Evolutionary conservation across 2,113 vertebrate genomes (phyloP), one percentile per base, ranked within the genome.

Genomic region (Rhegmatorhina hoffmannsi): DNA sequence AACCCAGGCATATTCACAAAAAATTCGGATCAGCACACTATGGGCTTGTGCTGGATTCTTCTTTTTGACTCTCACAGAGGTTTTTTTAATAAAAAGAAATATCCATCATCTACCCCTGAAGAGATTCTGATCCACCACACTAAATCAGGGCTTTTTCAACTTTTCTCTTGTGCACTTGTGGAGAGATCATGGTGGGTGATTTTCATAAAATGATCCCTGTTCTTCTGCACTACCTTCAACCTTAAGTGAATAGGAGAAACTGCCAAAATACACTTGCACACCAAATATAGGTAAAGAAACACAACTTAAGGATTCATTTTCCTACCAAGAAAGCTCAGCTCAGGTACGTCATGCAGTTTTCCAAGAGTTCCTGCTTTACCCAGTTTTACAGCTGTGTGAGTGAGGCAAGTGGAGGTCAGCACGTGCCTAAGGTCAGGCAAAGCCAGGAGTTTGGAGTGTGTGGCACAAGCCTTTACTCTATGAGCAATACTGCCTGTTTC

Each of bases 171-270:
- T 2, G 1, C 6, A 6, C 13, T 20, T 29, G 3, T 20, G 11
- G 64, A 75, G n/a, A 78, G 15, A 9, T 18, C 29, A 8, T 66
- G 20, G 19, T 44, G 25, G 9, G 31, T 40, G 36, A 25, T 66
- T 75, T 74, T 62, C 6, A 6, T 14, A 7, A 0, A 0, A 33
- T 23, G 36, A 44, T 43, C 17, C 29, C 21, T 1, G 1, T 33
- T 77, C 11, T 68, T 76, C 52, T 70, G 8, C 3, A 17, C 36
- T 89, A 38, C 12, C 4, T 47, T 90, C 34, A 56, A 31, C 38
- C 24, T 90, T 59, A 78, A 86, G 53, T 0, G 1, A 58, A 47
- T 24, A 29, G 23, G 25, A 67, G 13, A 68, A 82, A 52, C 2
- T 12, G 15, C 12, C 47, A 68, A 79, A 77, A 84, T 8, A 50